Conservation (phyloP, 1,140 invertebrate species). For the Drosophila lini region DNA sequence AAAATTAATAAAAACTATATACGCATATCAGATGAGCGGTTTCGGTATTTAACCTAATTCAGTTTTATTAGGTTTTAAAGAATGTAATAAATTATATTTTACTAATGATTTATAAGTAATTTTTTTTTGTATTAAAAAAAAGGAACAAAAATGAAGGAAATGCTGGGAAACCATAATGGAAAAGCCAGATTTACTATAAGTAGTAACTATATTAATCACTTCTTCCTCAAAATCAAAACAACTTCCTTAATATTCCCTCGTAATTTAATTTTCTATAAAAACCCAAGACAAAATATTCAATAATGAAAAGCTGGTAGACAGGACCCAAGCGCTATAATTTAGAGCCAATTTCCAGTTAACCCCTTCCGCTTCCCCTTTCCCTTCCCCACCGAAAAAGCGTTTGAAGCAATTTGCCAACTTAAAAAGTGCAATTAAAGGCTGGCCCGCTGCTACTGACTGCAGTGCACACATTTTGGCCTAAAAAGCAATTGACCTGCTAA, state of each 20-base stretch:
- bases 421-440: conserved; percentile 47
- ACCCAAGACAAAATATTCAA: background rate
- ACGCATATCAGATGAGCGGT: conserved; percentile 7
- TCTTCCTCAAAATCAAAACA: background rate
- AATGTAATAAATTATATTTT: background rate
- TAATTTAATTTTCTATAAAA: background rate
- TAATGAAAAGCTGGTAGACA: conserved; percentile 7
- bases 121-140: too few relatives aligned
- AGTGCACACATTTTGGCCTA: conserved; percentile 80
- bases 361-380: background rate
- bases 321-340: conserved; percentile 11
- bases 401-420: conserved; percentile 25
- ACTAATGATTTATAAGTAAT: too few relatives aligned
- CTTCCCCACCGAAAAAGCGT: background rate
- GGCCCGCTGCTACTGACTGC: conserved; percentile 48
- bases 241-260: background rate
- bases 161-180: too few relatives aligned
- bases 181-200: background rate
- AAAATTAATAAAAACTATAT: conserved; percentile 34
- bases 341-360: conserved; percentile 11
- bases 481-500: conserved; percentile 83
- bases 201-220: background rate
- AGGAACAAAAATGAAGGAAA: too few relatives aligned
- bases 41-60: conserved; percentile 18
- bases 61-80: background rate